Evolutionary conservation across 2,797 vertebrate species (phyloP), one percentile per base, ranked within the genome.

Genomic region (Poecilia picta): DNA sequence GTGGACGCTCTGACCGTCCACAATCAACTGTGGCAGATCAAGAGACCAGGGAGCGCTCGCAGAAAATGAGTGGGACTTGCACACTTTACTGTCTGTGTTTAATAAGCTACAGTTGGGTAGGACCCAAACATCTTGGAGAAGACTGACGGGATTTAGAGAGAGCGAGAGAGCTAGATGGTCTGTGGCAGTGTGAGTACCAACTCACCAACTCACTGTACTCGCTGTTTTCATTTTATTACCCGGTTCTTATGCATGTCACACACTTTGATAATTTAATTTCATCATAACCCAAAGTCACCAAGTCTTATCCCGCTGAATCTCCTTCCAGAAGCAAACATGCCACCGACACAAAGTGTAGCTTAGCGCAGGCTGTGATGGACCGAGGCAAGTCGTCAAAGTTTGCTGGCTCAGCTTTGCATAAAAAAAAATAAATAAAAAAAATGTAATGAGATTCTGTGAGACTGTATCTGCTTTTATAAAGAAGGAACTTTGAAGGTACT

Each of bases 1-100:
- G 97, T 99, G 91, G 98, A 99, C 2, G 98, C 98, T 0, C 95
- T 99, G 76, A 99, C 98, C 2, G 99, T 99, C 81, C 98, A 99
- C 75, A 99, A 97, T 91, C 97, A 99, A 83, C 89, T 99, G 89
- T 99, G 98, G 98, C 98, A 99, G 87, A 95, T 95, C 93, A 98
- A 96, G 95, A 95, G 98, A 89, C 97, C 97, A 0, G 91, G 97
- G 0, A 97, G 95, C 83, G 96, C 97, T 76, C 97, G 97, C 91
- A 98, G 87, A 89, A 96, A 95, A 88, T 96, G 88, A 95, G 31
- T 31, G 23, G n/a, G 7, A 25, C 1, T 47, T 28, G 83, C 59
- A 62, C 36, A 28, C 2, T 18, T 53, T 66, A 57, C 49, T 36
- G 39, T 81, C 81, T 82, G 16, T 81, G 66, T 72, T 85, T 20